phyloP scores from a whole-genome alignment of 2,888 invertebrate genomes.

The Drosophila putrida region DNA sequence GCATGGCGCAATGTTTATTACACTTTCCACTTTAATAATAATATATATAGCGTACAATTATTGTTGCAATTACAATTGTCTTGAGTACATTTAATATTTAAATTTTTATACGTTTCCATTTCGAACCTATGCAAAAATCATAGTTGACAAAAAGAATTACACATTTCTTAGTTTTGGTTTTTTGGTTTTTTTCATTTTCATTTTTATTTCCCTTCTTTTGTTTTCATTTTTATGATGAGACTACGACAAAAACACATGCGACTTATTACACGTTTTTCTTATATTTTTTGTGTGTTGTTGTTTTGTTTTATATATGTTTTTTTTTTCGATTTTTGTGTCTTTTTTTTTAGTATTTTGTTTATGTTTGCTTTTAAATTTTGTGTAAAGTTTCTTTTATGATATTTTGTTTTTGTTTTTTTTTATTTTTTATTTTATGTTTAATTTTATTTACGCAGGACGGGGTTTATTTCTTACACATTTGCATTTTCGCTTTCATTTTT shows the following conservation, averaged over 20 bases:
- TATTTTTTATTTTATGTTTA: conserved; percentile 63
- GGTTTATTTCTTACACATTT: conserved; percentile 83
- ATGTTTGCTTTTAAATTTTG: conserved; percentile 71
- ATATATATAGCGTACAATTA: conserved; percentile 84
- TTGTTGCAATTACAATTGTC: conserved; percentile 85
- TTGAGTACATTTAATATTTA: conserved; percentile 84
- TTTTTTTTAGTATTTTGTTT: conserved; percentile 59
- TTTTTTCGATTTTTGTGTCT: conserved; percentile 60
- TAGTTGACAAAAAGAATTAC: conserved; percentile 76
- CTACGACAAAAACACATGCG: conserved; percentile 82
- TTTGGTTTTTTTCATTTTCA: conserved; percentile 35
- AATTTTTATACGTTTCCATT: conserved; percentile 67
- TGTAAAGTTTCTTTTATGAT: conserved; percentile 81
- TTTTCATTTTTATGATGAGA: conserved; percentile 70
- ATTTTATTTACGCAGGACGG: conserved; percentile 84
- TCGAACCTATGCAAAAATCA: conserved; percentile 74
- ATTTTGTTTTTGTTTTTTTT: conserved; percentile 59
- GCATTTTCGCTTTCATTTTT: conserved; percentile 65
- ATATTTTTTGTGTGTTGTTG: conserved; percentile 64
- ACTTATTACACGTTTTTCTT: conserved; percentile 63
- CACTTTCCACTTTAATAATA: conserved; percentile 71
- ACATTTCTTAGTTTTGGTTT: conserved; percentile 50
- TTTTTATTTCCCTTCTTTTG: conserved; percentile 29
- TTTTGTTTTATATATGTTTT: conserved; percentile 34
- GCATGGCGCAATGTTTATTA: conserved; percentile 46